A percentile compares a stretch with the other conserved stretches of the same genome.
phyloP scores from a whole-genome alignment of 2,113 vertebrate species.

The Progne subis region DNA sequence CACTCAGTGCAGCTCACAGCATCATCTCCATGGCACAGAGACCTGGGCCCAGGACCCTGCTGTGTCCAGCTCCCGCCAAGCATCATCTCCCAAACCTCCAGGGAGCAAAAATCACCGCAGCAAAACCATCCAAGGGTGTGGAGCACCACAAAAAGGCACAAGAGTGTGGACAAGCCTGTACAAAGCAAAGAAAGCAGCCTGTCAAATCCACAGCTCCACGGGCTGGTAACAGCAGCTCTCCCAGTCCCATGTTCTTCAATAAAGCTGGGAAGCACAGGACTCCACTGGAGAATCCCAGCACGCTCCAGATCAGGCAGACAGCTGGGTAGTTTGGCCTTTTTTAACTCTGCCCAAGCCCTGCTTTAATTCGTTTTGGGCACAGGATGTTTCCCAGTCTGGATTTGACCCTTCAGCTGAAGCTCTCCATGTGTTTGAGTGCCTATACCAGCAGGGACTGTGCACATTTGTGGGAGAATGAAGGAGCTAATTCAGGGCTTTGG shows the following conservation, averaged over 20 bases:
- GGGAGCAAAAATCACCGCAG: not conserved
- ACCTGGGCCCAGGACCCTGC: not conserved
- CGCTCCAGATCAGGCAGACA: not conserved
- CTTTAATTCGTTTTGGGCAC: not conserved
- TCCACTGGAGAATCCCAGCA: not conserved
- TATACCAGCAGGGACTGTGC: not conserved
- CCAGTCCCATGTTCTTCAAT: accelerated
- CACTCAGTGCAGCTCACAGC: not conserved
- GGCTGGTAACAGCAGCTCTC: not conserved
- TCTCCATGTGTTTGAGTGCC: accelerated
- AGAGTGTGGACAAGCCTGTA: accelerated
- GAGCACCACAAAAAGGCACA: not conserved
- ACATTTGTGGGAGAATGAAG: not conserved
- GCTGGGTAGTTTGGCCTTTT: not conserved
- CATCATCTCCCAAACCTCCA: not conserved
- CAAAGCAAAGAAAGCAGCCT: accelerated
- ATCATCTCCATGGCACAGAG: not conserved
- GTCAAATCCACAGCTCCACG: accelerated
- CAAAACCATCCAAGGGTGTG: not conserved
- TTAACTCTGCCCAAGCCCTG: not conserved
- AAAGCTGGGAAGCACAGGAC: not conserved
- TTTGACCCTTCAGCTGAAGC: not conserved
- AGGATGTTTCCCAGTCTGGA: not conserved
- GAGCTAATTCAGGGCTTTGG: slow-evolving; percentile 34
- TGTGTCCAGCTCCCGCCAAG: too few species aligned